Evolutionary conservation across 2,113 vertebrate species (phyloP).

Genomic region (Ginglymostoma cirratum): DNA sequence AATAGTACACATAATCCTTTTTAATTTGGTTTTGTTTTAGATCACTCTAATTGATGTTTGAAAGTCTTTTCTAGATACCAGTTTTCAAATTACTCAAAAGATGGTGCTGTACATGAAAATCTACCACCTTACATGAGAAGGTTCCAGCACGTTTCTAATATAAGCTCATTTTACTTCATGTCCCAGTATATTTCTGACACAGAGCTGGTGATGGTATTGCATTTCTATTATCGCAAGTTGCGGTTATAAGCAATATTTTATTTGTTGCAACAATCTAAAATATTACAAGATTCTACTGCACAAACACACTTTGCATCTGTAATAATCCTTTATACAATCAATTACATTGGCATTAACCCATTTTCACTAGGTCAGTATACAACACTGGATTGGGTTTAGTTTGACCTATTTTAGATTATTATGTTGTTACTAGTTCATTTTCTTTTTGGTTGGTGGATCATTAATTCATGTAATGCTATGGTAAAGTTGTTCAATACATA

Average conservation of each 20-base stretch:
- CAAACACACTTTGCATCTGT: background rate
- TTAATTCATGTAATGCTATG: background rate
- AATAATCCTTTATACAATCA: background rate
- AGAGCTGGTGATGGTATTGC: background rate
- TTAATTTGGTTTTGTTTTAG: background rate
- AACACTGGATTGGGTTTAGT: background rate
- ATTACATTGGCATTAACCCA: background rate
- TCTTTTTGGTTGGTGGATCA: background rate
- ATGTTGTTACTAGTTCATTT: slow-evolving; percentile 4
- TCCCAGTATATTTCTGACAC: background rate
- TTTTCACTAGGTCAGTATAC: background rate
- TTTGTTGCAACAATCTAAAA: background rate
- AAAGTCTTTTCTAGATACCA: background rate
- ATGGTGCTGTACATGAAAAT: background rate
- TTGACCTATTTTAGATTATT: background rate
- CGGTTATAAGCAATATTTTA: background rate
- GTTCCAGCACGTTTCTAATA: background rate
- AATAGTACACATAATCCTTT: background rate
- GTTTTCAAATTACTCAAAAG: background rate
- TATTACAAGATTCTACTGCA: background rate
- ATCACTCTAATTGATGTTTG: background rate
- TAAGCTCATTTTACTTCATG: background rate
- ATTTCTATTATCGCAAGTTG: background rate
- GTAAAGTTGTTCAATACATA: background rate
- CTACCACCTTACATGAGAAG: background rate